Evolutionary conservation across 2,113 vertebrate species (phyloP), one percentile per base, ranked within the genome.

Genomic region (Rhinichthys klamathensis): DNA sequence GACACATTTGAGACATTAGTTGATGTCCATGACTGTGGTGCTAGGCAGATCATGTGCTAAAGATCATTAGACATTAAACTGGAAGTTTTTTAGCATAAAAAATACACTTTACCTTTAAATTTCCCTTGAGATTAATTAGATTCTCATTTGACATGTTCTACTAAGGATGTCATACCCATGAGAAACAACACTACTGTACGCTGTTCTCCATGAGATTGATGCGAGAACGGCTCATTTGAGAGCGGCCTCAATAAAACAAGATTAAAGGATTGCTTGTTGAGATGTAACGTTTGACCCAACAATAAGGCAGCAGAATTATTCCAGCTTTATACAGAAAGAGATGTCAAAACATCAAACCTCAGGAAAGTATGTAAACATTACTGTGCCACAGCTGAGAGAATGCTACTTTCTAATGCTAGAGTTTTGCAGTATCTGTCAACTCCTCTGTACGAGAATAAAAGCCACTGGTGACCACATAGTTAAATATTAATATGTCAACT

Each of bases 61-160:
- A 35, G 16, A 77, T 76, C 49, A 32, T 15, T 49, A 30, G 30
- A 30, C 25, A 32, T 30, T 76, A 51, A 54, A 76, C 25, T 30
- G 25, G 44, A 41, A 41, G n/a, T 61, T 4, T 63, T 44, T 80
- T 61, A 65, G 6, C 3, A 80, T 3, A 81, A 81, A 67, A 21
- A 5, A 67, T 25, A 81, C 61, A 35, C 18, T 23, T 65, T 38
- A 80, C 78, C 60, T 49, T 69, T 67, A 82, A 10, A 69, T 51
- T 82, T 69, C 80, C 27, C 63, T 54, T 51, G 80, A 69, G 63
- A 69, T 69, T 69, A 82, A 82, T 82, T 82, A 69, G 12, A 69
- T 51, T 69, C 44, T 69, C 27, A 69, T 82, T 69, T 82, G 80
- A 69, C 5, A 30, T 65, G 80, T 82, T 69, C 80, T 82, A 54